phyloP scores from a whole-genome alignment of 2,888 invertebrate genomes.

The Netelia melanura region DNA sequence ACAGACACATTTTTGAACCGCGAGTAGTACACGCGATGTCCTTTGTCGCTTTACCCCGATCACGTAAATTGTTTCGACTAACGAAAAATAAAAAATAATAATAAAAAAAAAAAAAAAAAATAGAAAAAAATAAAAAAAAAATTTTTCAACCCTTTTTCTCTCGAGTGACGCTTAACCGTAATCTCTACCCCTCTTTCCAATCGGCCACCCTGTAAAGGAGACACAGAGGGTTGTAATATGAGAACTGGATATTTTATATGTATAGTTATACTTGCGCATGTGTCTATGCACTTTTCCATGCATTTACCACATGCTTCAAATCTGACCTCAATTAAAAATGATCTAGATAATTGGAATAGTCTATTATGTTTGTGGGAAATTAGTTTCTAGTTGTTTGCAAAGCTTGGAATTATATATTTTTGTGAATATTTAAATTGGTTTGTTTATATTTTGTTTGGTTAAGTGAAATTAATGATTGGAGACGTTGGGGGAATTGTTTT shows the following conservation, averaged over 20 bases:
- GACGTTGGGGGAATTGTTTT: too few relatives aligned
- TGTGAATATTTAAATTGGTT: not conserved
- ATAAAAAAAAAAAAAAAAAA: conserved; percentile 10
- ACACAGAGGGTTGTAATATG: conserved; percentile 49
- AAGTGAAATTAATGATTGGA: too few relatives aligned
- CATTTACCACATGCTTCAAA: conserved; percentile 22
- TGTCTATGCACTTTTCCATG: not conserved
- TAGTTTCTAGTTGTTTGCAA: not conserved
- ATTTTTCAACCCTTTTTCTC: conserved; percentile 36
- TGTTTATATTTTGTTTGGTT: not conserved
- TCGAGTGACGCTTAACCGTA: conserved; percentile 37
- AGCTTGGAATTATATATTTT: not conserved
- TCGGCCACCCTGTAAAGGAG: conserved; percentile 17
- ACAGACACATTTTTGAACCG: not conserved
- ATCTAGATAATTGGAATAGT: conserved; percentile 55
- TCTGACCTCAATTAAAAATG: conserved; percentile 60
- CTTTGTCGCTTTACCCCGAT: conserved; percentile 38
- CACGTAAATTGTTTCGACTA: conserved; percentile 36
- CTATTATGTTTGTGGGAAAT: conserved; percentile 18
- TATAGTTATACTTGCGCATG: not conserved
- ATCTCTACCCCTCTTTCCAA: conserved; percentile 44
- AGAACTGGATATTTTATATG: conserved; percentile 22
- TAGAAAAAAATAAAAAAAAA: conserved; percentile 13
- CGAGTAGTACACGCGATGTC: conserved; percentile 24
- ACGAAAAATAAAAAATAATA: not conserved